Conservation (phyloP, 2,113 vertebrate species). For the Gallinago jamesoni region DNA sequence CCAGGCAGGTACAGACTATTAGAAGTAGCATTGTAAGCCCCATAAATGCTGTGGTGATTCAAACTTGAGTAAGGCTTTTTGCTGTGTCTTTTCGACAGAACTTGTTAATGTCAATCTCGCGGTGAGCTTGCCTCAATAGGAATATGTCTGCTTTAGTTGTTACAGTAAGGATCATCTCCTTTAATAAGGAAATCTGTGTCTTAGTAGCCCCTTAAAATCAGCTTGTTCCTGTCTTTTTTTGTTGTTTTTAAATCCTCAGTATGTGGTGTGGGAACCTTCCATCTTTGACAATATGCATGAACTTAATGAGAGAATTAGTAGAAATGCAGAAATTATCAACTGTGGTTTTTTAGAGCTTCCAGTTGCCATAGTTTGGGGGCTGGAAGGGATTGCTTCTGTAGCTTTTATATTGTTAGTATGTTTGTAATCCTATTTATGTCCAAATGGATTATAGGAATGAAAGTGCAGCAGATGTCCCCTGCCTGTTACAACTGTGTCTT, state of each 20-base stretch:
- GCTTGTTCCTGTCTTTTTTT: neutral
- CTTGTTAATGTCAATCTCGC: neutral
- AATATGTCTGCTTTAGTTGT: neutral
- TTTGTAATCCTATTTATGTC: conserved; percentile 58
- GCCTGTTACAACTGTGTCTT: neutral
- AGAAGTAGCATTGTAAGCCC: neutral
- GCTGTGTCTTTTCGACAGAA: neutral
- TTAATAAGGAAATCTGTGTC: conserved; percentile 52
- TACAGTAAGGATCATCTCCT: conserved; percentile 26
- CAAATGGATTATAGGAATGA: conserved; percentile 56
- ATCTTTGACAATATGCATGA: neutral
- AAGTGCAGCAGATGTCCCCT: conserved; percentile 46
- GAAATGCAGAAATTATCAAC: neutral
- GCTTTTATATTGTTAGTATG: conserved; percentile 37
- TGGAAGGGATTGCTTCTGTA: conserved; percentile 12
- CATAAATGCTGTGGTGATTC: neutral
- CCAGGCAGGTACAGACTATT: neutral
- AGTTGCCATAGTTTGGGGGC: neutral
- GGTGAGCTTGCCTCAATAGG: neutral
- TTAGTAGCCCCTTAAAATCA: conserved; percentile 6
- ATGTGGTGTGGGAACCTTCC: neutral
- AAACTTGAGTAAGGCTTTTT: neutral
- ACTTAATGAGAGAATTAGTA: neutral
- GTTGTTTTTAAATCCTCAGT: neutral
- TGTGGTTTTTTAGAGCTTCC: neutral